Conservation (phyloP, 2,113 vertebrate species). For the Cyanistes caeruleus region DNA sequence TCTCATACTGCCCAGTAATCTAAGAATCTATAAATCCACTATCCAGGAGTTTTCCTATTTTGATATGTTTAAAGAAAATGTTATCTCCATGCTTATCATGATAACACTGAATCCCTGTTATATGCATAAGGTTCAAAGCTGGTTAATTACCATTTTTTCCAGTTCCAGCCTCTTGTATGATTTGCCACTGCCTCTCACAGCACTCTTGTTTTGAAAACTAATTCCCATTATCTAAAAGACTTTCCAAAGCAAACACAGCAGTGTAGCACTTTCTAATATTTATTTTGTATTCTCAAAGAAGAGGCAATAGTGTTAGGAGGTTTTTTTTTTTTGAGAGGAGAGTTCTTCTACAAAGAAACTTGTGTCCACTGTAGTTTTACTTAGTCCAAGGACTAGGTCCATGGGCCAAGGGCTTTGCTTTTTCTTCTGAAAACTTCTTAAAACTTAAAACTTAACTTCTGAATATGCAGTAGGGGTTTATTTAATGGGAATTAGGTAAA, state of each 20-base stretch:
- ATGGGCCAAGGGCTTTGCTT: conserved; percentile 15
- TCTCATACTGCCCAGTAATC: neutral
- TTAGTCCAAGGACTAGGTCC: conserved; percentile 15
- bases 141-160: conserved; percentile 57
- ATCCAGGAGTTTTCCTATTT: neutral
- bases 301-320: neutral
- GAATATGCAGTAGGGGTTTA: conserved; percentile 54
- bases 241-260: conserved; percentile 68
- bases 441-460: neutral
- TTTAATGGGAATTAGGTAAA: conserved; percentile 38
- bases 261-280: conserved; percentile 64
- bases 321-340: rapidly evolving
- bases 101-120: conserved; percentile 31
- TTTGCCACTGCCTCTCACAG: neutral
- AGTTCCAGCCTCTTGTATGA: neutral
- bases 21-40: neutral
- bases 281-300: conserved; percentile 46
- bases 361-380: neutral
- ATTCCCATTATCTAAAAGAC: conserved; percentile 35
- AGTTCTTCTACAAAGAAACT: neutral
- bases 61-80: conserved; percentile 48
- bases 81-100: conserved; percentile 23
- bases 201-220: conserved; percentile 51
- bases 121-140: conserved; percentile 38
- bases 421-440: conserved; percentile 11